Conservation (phyloP, 2,113 vertebrate species). For the Balaenoptera acutorostrata region DNA sequence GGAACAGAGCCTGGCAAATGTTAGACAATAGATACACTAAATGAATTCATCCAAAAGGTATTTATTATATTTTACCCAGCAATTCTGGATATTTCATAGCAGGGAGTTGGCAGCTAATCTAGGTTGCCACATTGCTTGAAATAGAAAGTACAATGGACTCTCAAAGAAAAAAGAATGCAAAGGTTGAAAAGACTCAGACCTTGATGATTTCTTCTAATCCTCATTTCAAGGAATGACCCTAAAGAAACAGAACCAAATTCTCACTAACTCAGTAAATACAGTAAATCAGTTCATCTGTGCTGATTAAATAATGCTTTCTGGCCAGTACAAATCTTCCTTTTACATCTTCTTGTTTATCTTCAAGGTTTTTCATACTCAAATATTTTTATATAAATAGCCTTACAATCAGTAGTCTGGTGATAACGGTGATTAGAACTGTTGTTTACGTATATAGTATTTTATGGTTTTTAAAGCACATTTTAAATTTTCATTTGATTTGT, state of each 20-base stretch:
- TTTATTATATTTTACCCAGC: background rate
- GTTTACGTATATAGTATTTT: background rate
- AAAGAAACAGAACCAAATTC: background rate
- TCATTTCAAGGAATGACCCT: background rate
- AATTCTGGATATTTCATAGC: background rate
- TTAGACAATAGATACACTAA: background rate
- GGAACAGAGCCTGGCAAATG: background rate
- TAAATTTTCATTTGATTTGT: background rate
- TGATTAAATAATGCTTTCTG: background rate
- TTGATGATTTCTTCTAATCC: background rate
- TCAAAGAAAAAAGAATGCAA: no score
- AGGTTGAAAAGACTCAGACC: no score
- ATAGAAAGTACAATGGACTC: no score
- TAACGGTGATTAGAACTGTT: background rate
- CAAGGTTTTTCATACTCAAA: background rate
- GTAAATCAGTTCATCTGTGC: background rate
- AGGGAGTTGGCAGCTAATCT: background rate
- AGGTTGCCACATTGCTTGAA: no score
- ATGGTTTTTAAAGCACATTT: background rate
- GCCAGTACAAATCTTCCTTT: background rate
- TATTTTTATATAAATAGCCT: background rate
- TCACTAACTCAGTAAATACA: background rate
- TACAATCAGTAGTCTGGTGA: background rate
- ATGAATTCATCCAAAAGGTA: background rate
- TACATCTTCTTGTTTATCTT: background rate